Base-by-base conservation (phyloP, 64 coral and sea anemone genomes). In the Montipora cactus region DNA sequence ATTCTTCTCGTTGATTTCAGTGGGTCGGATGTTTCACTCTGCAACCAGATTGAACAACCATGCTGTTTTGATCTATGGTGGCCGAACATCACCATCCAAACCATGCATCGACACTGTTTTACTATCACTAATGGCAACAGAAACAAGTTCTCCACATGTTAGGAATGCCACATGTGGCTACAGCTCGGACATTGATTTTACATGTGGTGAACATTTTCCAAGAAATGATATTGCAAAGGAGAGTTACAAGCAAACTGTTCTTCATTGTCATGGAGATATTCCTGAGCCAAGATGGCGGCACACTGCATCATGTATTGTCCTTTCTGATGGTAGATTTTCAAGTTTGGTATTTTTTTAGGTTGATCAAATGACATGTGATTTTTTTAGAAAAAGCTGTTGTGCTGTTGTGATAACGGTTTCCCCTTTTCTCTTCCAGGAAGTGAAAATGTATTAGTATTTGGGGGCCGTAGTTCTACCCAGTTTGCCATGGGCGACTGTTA, bases 271-370 rank as follows among this genome's bases (percentile, higher is more conserved):
- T 28, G 95, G 88, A 75, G 88, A 94, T 15, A 69, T 53, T 23
- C 93, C 96, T 5, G 20, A 79, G 61, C 92, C 89, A 71, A 97
- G 96, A 83, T 97, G 96, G 96, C 92, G 96, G 18, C 93, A 97
- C 74, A 94, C 88, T 21, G 66, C 96, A 45, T 92, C 96, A 59
- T 52, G 12, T 78, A 15, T 95, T 47, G 16, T 77, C 20, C 46
- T 88, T 5, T 37, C 88, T 19, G 72, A 91, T 89, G 96, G 96
- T 97, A 92, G 70, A 69, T 19, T 1, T 15, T 25, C 4, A 14
- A 22, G 23, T 11, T 71, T 25, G 64, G n/a, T 5, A 44, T 82
- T 21, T 0, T 82, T 14, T 46, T 8, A 73, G 23, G 44, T 75
- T 75, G 23, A 10, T 75, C 12, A 45, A 20, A 9, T 7, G 21